Conservation (phyloP, 1,140 invertebrate genomes). For the Ceratosolen fusciceps region DNA sequence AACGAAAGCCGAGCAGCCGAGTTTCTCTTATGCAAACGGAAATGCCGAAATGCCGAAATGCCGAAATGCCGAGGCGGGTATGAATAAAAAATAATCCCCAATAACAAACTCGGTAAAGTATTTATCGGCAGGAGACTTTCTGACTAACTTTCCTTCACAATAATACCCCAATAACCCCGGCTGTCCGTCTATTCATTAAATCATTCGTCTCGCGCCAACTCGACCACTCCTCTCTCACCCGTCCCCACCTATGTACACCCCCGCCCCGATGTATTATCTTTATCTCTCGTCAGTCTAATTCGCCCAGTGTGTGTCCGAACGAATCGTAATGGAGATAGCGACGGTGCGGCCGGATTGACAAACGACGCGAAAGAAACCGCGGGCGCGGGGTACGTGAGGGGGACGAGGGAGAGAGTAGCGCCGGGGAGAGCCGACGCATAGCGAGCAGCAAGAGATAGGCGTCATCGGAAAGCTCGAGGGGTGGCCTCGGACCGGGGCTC, state of each 20-base stretch:
- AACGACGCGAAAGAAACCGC: constrained; percentile 49
- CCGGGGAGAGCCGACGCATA: not conserved
- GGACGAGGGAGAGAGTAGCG: not conserved
- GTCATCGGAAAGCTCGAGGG: constrained; percentile 12
- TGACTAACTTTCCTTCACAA: constrained; percentile 25
- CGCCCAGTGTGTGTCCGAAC: constrained; percentile 33
- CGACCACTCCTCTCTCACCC: not conserved
- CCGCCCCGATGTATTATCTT: too few relatives aligned
- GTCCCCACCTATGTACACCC: too few relatives aligned
- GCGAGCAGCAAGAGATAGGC: constrained; percentile 13
- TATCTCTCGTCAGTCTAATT: constrained; percentile 33
- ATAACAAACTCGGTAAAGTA: constrained; percentile 34
- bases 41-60: not conserved
- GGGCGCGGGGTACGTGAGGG: not conserved
- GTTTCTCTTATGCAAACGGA: not conserved
- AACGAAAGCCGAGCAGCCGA: not conserved
- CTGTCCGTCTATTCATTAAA: constrained; percentile 31
- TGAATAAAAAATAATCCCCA: not conserved
- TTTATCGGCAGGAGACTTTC: too few relatives aligned
- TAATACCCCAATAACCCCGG: too few relatives aligned
- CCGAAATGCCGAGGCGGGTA: not conserved
- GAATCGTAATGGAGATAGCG: constrained; percentile 49
- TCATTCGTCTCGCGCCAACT: not conserved
- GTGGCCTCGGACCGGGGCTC: not conserved
- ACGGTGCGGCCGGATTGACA: constrained; percentile 40